Percentiles rank a stretch among this genome's conserved stretches.
phyloP scores from a whole-genome alignment of 2,888 invertebrate genomes.

The Idaea dimidiata region DNA sequence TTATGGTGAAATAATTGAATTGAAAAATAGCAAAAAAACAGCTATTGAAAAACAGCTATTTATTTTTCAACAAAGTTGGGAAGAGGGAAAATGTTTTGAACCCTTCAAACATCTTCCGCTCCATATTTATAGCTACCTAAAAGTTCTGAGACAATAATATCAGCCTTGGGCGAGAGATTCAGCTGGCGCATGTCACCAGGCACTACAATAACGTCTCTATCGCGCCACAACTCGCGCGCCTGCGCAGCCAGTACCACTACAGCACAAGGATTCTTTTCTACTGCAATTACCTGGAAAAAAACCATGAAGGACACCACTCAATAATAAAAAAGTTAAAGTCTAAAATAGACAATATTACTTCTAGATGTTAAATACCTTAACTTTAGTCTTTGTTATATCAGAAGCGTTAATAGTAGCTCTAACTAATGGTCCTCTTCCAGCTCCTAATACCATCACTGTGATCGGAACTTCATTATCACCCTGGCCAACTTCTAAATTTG shows the following conservation, averaged over 20 bases:
- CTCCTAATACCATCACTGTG: slow-evolving; percentile 94
- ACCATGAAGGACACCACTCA: background rate
- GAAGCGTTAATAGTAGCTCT: slow-evolving; percentile 92
- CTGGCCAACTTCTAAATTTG: slow-evolving; percentile 29
- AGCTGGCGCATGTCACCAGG: slow-evolving; percentile 93
- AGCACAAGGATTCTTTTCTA: slow-evolving; percentile 99
- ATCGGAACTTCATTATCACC: slow-evolving; percentile 51
- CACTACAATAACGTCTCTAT: slow-evolving; percentile 86
- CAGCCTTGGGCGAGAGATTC: slow-evolving; percentile 91
- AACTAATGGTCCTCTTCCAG: slow-evolving; percentile 97
- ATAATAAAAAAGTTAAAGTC: no score
- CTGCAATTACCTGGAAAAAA: slow-evolving; percentile 86
- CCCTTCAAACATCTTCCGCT: background rate
- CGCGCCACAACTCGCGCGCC: slow-evolving; percentile 88
- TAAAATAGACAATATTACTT: no score
- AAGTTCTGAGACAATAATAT: slow-evolving; percentile 97
- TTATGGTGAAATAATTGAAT: no score
- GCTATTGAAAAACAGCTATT: no score
- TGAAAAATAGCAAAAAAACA: no score
- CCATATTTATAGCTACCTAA: slow-evolving; percentile 81
- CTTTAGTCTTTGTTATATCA: slow-evolving; percentile 85
- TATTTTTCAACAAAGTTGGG: no score
- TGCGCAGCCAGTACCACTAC: slow-evolving; percentile 90
- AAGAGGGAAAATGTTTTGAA: background rate
- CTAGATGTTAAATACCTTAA: slow-evolving; percentile 73